Percentiles rank a stretch among this genome's conserved stretches.
These are phyloP conservation scores for Dendrolimus kikuchii DNA, from an alignment of 1,140 invertebrate species.

Conservation along the genomic window DNA sequence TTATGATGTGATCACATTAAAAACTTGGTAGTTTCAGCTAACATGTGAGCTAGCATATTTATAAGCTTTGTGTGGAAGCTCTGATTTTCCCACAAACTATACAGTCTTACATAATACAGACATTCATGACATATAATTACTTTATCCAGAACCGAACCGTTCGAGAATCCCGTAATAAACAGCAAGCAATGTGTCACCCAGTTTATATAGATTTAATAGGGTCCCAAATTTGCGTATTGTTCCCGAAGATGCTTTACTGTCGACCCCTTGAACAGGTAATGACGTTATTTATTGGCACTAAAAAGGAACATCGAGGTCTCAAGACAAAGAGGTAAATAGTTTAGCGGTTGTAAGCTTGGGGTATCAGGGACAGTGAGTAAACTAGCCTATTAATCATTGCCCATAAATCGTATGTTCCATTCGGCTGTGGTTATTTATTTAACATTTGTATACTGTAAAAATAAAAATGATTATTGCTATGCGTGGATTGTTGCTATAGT, in stretches of 20 bases:
- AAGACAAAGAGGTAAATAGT: slow-evolving; percentile 50
- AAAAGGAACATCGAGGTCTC: slow-evolving; percentile 32
- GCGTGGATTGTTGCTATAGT: too few species aligned
- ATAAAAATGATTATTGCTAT: too few species aligned
- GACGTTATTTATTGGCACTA: slow-evolving; percentile 60
- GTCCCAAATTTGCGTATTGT: slow-evolving; percentile 55
- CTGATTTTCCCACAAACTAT: too few species aligned
- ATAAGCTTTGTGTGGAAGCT: too few species aligned
- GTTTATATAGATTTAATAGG: slow-evolving; percentile 54
- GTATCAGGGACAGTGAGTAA: slow-evolving; percentile 14
- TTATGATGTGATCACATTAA: too few species aligned
- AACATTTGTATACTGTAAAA: too few species aligned
- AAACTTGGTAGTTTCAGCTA: too few species aligned
- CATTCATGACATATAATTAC: neutral
- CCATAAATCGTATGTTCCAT: neutral
- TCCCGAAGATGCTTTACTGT: slow-evolving; percentile 43
- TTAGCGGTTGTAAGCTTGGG: slow-evolving; percentile 15
- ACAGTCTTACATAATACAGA: neutral
- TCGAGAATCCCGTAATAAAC: slow-evolving; percentile 28
- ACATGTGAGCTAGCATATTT: too few species aligned
- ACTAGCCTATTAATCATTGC: neutral
- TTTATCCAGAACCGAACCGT: slow-evolving; percentile 6
- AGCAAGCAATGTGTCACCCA: slow-evolving; percentile 38
- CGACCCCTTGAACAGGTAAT: slow-evolving; percentile 55
- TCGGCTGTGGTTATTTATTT: too few species aligned